Conservation (phyloP, 2,113 vertebrate genomes). For the Pseudopipra pipra region DNA sequence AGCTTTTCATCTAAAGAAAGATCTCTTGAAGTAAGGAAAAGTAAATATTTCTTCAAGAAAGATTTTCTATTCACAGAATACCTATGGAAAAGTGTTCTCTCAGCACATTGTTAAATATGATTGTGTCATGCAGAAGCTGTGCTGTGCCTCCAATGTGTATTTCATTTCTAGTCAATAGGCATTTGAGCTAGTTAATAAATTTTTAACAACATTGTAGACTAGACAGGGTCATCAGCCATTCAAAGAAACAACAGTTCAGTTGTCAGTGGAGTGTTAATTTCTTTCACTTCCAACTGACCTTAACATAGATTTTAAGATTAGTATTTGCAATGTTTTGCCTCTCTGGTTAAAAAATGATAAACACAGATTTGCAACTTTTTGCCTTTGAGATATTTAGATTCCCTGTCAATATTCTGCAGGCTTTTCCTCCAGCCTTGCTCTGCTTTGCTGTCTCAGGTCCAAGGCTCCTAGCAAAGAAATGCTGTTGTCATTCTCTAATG, state of each 20-base stretch:
- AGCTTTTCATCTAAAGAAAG: conserved; percentile 33
- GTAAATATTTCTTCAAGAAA: conserved; percentile 50
- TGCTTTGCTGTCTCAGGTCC: not conserved
- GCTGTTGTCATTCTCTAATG: conserved; percentile 21
- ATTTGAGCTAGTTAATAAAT: conserved; percentile 84
- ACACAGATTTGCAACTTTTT: conserved; percentile 43
- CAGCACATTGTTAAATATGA: conserved; percentile 80
- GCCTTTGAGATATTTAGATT: conserved; percentile 65
- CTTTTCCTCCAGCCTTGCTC: conserved; percentile 1
- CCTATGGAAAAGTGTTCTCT: conserved; percentile 73
- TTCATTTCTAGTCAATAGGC: conserved; percentile 83
- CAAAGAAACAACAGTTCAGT: conserved; percentile 75
- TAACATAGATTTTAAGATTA: conserved; percentile 66
- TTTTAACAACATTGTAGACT: conserved; percentile 79
- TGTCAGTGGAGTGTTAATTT: conserved; percentile 70
- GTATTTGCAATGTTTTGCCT: conserved; percentile 36
- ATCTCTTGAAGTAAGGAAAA: conserved; percentile 21
- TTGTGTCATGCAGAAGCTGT: conserved; percentile 74
- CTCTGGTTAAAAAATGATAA: conserved; percentile 54
- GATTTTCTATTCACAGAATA: conserved; percentile 28
- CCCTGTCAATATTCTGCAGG: conserved; percentile 51
- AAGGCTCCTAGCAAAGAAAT: not conserved
- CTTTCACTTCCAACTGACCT: conserved; percentile 73
- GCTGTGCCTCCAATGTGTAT: conserved; percentile 73
- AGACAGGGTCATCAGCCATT: conserved; percentile 82